phyloP scores from a whole-genome alignment of 2,888 invertebrate genomes.

The Leptopilina myrica region DNA sequence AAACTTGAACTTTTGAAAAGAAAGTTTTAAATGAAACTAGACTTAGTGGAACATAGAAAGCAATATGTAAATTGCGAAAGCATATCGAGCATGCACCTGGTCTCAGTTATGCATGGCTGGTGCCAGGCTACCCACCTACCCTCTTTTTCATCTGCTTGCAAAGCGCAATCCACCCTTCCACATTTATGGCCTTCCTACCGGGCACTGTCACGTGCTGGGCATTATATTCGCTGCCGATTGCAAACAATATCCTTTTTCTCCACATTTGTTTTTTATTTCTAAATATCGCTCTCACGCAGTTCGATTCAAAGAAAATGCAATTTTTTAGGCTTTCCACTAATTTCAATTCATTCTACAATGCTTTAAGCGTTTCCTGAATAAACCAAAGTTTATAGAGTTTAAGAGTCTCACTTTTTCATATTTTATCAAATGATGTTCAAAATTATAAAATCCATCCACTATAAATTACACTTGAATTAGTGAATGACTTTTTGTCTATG shows the following conservation, averaged over 20 bases:
- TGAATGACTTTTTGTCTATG: no score
- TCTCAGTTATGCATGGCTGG: conserved; percentile 71
- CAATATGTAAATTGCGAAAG: conserved; percentile 40
- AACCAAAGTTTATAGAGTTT: no score
- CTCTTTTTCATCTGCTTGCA: conserved; percentile 53
- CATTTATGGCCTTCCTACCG: conserved; percentile 44
- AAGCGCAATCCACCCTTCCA: conserved; percentile 52
- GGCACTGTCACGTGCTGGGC: conserved; percentile 38
- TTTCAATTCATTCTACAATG: no score
- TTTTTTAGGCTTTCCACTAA: no score
- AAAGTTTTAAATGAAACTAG: conserved; percentile 10
- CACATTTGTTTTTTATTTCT: background rate
- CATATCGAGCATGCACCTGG: conserved; percentile 66
- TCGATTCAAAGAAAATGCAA: no score
- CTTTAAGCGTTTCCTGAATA: no score
- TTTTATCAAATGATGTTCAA: no score
- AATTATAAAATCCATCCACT: no score
- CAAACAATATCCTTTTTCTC: background rate
- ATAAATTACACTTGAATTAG: no score
- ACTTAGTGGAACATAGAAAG: conserved; percentile 36
- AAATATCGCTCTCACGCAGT: background rate
- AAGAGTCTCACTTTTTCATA: no score
- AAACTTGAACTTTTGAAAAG: conserved; percentile 10
- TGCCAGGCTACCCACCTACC: conserved; percentile 62
- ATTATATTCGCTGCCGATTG: background rate